These are phyloP conservation scores for Orycteropus afer DNA, from an alignment of 2,113 vertebrate species.

Conservation along the genomic window DNA sequence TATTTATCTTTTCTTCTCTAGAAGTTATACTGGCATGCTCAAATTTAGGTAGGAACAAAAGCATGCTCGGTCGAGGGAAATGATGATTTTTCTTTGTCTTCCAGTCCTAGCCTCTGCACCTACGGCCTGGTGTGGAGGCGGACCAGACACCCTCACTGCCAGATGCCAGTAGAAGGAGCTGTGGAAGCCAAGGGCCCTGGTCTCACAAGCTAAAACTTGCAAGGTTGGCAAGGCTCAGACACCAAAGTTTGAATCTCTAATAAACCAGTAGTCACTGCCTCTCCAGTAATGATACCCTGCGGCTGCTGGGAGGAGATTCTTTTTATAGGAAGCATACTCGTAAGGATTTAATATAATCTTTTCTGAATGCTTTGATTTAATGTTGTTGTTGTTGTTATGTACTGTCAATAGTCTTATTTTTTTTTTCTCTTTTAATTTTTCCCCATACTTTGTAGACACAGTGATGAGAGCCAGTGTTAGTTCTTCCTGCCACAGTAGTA, in stretches of 20 bases:
- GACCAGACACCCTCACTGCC: neutral
- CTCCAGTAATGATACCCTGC: slow-evolving; percentile 77
- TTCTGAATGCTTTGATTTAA: slow-evolving; percentile 67
- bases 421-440: slow-evolving; percentile 41
- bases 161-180: neutral
- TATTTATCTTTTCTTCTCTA: neutral
- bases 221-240: slow-evolving; percentile 59
- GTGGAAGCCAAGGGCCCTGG: slow-evolving; percentile 63
- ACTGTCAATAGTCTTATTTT: slow-evolving; percentile 42
- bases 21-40: neutral
- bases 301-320: slow-evolving; percentile 64
- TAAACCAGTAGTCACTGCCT: slow-evolving; percentile 66
- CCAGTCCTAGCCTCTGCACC: neutral
- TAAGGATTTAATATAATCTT: slow-evolving; percentile 66
- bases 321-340: slow-evolving; percentile 74
- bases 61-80: neutral
- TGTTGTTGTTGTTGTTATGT: too few relatives aligned
- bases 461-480: neutral
- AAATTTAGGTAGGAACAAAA: neutral
- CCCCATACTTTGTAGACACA: neutral
- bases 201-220: slow-evolving; percentile 70
- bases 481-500: neutral
- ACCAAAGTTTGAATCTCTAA: slow-evolving; percentile 73
- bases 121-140: neutral
- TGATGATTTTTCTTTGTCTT: neutral